Evolutionary conservation across 1,140 invertebrate species (phyloP).

Genomic region (Plectrocnemia conspersa): DNA sequence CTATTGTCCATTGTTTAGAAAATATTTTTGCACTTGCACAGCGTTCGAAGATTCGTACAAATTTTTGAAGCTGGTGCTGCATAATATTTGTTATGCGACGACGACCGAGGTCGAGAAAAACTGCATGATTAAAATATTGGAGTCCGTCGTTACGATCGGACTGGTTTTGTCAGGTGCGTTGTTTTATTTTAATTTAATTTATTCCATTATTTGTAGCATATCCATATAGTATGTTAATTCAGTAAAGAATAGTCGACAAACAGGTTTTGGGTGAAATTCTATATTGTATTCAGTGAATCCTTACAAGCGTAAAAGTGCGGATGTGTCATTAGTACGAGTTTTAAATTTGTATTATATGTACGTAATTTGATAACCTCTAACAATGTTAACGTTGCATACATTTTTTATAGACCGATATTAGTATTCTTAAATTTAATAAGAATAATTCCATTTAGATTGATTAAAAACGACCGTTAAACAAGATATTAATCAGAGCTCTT

Average conservation of each 20-base stretch:
- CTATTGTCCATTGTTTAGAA: conserved; percentile 55
- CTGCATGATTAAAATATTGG: conserved; percentile 43
- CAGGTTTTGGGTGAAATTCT: conserved; percentile 5
- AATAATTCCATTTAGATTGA: too few relatives aligned
- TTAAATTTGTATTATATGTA: too few relatives aligned
- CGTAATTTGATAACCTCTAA: too few relatives aligned
- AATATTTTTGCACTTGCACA: conserved; percentile 42
- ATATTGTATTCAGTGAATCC: conserved; percentile 8
- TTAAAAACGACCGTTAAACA: too few relatives aligned
- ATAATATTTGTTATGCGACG: conserved; percentile 37
- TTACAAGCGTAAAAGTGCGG: conserved; percentile 10
- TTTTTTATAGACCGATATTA: too few relatives aligned
- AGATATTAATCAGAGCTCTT: too few relatives aligned
- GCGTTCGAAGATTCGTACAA: conserved; percentile 41
- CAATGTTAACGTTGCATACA: too few relatives aligned
- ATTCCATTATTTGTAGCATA: conserved; percentile 8
- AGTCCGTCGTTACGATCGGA: conserved; percentile 46
- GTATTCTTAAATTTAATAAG: too few relatives aligned
- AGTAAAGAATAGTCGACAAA: conserved; percentile 4
- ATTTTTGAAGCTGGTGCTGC: conserved; percentile 44
- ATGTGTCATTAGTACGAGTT: too few relatives aligned
- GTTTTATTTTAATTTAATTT: conserved; percentile 11
- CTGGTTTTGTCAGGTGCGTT: conserved; percentile 45
- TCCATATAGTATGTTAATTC: neutral
- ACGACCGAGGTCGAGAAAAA: conserved; percentile 35